A percentile compares a stretch with the other conserved stretches of the same genome.
These are phyloP conservation scores for Cathartes aura DNA, from an alignment of 2,113 vertebrate genomes.

Conservation along the genomic window DNA sequence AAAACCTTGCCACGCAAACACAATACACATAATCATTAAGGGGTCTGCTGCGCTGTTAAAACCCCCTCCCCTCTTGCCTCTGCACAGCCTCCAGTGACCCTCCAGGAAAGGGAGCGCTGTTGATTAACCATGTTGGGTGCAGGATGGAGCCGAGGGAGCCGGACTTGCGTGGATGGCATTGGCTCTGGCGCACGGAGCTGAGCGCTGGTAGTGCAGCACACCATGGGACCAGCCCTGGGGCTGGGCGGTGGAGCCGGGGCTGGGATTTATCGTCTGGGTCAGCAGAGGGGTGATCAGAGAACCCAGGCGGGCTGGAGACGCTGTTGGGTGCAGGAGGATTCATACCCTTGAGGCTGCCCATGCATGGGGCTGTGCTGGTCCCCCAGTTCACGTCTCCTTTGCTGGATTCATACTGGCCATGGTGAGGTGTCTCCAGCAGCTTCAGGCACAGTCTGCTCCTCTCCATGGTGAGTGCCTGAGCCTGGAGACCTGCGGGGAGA, in stretches of 20 bases:
- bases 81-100: neutral
- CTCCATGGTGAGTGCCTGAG: neutral
- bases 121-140: neutral
- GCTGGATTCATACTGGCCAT: neutral
- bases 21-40: neutral
- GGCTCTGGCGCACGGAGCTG: fast-evolving
- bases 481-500: neutral
- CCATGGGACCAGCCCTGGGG: neutral
- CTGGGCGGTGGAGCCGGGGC: neutral
- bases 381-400: neutral
- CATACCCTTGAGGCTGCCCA: fast-evolving
- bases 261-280: neutral
- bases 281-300: fast-evolving
- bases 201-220: neutral
- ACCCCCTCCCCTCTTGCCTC: neutral
- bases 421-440: neutral
- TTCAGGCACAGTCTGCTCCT: neutral
- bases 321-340: fast-evolving
- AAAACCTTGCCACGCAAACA: neutral
- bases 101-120: neutral
- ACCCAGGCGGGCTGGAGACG: neutral
- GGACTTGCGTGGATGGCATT: neutral
- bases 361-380: fast-evolving
- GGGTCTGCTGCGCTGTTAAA: conserved; percentile 31
- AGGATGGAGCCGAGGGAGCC: neutral